These are phyloP conservation scores for Epizoanthus rinbou DNA, from an alignment of 92 coral and sea anemone genomes.

Conservation along the genomic window DNA sequence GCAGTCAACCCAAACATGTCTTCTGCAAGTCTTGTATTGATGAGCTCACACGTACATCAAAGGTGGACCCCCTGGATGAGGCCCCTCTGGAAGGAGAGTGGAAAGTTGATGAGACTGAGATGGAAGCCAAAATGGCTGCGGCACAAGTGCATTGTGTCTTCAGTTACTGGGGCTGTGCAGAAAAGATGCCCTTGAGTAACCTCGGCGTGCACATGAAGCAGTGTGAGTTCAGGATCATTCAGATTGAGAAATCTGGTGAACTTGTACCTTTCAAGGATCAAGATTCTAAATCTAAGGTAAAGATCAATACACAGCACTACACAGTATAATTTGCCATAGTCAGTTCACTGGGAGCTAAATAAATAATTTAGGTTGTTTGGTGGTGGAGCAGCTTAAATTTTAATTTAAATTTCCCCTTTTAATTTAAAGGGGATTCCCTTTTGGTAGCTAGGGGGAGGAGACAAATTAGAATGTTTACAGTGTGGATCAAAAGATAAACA, in stretches of 20 bases:
- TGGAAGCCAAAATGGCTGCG: constrained; percentile 69
- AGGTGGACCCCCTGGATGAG: constrained; percentile 87
- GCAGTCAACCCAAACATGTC: constrained; percentile 75
- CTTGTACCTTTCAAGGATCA: constrained; percentile 68
- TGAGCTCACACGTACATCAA: constrained; percentile 92
- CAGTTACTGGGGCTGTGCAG: constrained; percentile 84
- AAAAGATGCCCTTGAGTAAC: constrained; percentile 63
- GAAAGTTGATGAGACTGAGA: constrained; percentile 73
- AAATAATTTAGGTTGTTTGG: no score
- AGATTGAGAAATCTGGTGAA: constrained; percentile 84
- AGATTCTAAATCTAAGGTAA: constrained; percentile 84
- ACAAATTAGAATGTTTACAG: no score
- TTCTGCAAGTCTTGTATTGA: constrained; percentile 90
- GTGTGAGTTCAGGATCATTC: constrained; percentile 76
- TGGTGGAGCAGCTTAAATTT: no score
- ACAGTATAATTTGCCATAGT: no score
- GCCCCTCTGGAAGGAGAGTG: constrained; percentile 72
- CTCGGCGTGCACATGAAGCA: constrained; percentile 77
- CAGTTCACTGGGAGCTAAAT: no score
- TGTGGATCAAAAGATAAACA: no score
- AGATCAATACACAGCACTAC: neutral
- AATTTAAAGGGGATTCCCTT: no score
- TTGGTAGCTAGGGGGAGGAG: no score
- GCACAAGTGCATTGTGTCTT: constrained; percentile 68
- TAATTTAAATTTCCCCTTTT: no score